Conservation (phyloP, 2,797 vertebrate genomes). For the Eleutherodactylus coqui region DNA sequence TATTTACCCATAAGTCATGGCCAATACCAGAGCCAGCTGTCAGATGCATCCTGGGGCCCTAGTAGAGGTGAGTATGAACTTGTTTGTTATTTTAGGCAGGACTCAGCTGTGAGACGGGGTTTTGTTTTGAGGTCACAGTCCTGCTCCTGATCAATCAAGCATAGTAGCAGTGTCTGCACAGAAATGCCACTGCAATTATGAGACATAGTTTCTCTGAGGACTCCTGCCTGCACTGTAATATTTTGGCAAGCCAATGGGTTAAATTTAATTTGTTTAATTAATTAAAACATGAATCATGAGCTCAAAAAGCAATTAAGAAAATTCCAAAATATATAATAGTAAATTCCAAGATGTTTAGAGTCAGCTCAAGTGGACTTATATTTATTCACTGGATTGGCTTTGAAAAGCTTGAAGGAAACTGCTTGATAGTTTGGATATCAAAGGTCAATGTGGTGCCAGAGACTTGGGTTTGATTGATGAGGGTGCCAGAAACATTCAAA, state of each 20-base stretch:
- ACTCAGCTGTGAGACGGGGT: too few species aligned
- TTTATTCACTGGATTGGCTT: conserved; percentile 12
- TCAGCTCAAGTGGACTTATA: background rate
- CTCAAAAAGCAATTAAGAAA: background rate
- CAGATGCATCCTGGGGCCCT: too few species aligned
- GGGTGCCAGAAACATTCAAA: conserved; percentile 24
- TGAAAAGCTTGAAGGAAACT: conserved; percentile 6
- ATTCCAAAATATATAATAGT: background rate
- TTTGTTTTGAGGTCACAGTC: too few species aligned
- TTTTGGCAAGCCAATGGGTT: background rate
- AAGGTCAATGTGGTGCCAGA: conserved; percentile 34
- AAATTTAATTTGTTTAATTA: background rate
- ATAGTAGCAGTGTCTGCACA: too few species aligned
- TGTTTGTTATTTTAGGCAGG: too few species aligned
- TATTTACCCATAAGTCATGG: too few species aligned
- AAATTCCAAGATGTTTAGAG: background rate
- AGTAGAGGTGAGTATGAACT: too few species aligned
- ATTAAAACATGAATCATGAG: background rate
- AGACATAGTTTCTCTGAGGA: too few species aligned
- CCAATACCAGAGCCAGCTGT: too few species aligned
- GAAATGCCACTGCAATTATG: too few species aligned
- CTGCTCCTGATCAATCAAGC: too few species aligned
- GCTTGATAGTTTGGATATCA: conserved; percentile 1
- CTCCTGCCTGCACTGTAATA: background rate
- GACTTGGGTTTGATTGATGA: conserved; percentile 42